Base-by-base conservation (phyloP, 2,797 vertebrate species). In the Syngnathus acus region DNA sequence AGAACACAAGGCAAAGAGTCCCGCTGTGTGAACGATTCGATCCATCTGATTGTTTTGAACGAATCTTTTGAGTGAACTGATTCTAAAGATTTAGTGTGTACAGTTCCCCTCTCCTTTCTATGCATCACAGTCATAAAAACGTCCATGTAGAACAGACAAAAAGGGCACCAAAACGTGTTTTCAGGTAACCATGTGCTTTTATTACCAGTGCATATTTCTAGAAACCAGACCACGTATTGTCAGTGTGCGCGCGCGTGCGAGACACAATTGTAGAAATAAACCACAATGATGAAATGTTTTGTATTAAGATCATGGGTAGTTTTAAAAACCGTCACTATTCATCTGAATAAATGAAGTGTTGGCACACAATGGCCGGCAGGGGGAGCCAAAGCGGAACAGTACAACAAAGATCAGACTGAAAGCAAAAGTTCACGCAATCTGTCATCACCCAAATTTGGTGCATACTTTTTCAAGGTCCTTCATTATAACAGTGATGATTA, bases 101-200 rank as follows among this genome's bases (percentile, higher is more conserved):
- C 26, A 26, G 26, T 26, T 26, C 26, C 26, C 26, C 26, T 26
- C 26, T 26, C 26, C 26, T n/a, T n/a, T n/a, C n/a, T n/a, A n/a
- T n/a, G 26, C 26, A 26, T 26, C 26, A 26, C 26, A 26, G 32
- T 32, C 32, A 32, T 32, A 32, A 32, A 32, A 32, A 32, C 32
- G 32, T 32, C 32, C 32, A 32, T 5, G 17, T 64, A 6, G 4
- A 64, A 5, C 2, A 45, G 10, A 45, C 4, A 17, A 39, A 26
- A 75, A 7, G 68, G 37, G 10, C 17, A 62, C 32, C 11, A 38
- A n/a, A 64, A 60, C 26, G 16, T 6, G 6, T 32, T 6, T 66
- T 85, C 73, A 70, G 80, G 89, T 89, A 91, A 90, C 80, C 80
- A 87, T 92, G 91, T 92, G 91, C 91, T 93, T 92, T 92, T 92